These are phyloP conservation scores for Hipposideros armiger DNA, from an alignment of 2,113 vertebrate genomes.

Conservation along the genomic window DNA sequence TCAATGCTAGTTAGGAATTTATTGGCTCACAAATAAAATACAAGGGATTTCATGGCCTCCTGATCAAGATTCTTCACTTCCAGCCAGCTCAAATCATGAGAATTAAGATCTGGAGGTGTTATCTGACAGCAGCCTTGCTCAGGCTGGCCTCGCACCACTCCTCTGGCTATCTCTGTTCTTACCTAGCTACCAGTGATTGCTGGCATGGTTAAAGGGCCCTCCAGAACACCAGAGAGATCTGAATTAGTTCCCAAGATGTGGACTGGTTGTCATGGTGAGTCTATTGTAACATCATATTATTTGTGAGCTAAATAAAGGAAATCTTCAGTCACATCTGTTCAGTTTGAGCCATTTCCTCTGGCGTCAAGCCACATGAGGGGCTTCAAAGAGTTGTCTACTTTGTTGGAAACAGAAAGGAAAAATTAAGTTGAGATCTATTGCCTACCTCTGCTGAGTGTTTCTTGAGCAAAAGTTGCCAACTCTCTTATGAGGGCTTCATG, in stretches of 20 bases:
- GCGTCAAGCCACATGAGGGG: background rate
- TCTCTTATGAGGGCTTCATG: background rate
- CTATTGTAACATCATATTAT: conserved; percentile 32
- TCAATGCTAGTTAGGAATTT: conserved; percentile 25
- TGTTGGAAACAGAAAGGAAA: conserved; percentile 46
- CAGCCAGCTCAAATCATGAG: background rate
- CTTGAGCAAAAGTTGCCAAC: background rate
- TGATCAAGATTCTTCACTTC: background rate
- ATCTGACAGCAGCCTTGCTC: background rate
- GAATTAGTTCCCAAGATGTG: background rate
- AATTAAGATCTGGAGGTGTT: conserved; percentile 10
- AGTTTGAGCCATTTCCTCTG: conserved; percentile 1
- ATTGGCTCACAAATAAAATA: conserved; percentile 51
- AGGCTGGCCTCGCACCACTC: background rate
- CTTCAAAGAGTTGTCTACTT: conserved; percentile 45
- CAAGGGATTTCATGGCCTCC: background rate
- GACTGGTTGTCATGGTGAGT: background rate
- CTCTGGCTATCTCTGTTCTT: background rate
- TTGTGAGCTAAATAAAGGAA: conserved; percentile 61
- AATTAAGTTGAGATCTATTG: background rate
- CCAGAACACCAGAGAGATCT: background rate
- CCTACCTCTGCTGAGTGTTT: background rate
- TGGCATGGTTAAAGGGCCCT: background rate
- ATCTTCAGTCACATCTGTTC: conserved; percentile 49
- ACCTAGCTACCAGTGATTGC: background rate